Evolutionary conservation across 1,140 invertebrate genomes (phyloP).

Genomic region (Coptotermes formosanus): DNA sequence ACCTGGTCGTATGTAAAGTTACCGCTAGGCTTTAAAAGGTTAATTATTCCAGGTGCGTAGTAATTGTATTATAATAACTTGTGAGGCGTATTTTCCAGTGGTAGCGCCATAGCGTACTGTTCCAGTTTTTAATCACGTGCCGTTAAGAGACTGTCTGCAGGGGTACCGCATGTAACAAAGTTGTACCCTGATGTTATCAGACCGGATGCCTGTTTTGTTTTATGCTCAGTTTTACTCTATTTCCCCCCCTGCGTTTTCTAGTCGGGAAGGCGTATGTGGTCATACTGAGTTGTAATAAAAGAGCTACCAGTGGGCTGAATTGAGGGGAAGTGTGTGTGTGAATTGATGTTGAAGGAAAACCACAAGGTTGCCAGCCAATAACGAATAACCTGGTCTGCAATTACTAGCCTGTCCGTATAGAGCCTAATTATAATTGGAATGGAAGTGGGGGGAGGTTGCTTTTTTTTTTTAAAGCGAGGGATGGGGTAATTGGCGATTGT

Average conservation of each 20-base stretch:
- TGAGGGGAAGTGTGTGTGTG: neutral
- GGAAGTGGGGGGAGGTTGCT: neutral
- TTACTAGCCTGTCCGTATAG: neutral
- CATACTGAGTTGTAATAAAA: neutral
- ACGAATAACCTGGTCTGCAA: neutral
- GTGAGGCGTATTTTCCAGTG: no score
- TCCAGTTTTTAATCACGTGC: no score
- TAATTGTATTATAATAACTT: no score
- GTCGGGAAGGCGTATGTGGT: neutral
- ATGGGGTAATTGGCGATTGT: slow-evolving; percentile 17
- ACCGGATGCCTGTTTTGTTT: neutral
- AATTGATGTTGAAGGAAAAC: neutral
- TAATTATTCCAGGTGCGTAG: no score
- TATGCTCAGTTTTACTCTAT: neutral
- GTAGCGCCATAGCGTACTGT: no score
- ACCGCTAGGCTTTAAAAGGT: no score
- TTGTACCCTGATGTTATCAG: neutral
- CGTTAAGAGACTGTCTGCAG: no score
- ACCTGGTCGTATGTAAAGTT: no score
- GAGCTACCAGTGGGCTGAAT: neutral
- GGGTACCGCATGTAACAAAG: no score
- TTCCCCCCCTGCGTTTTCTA: neutral
- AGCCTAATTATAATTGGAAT: slow-evolving; percentile 13
- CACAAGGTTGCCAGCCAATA: neutral
- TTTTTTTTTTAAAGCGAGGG: slow-evolving; percentile 6